Evolutionary conservation across 2,113 vertebrate genomes (phyloP).

Genomic region (Leuciscus idus): DNA sequence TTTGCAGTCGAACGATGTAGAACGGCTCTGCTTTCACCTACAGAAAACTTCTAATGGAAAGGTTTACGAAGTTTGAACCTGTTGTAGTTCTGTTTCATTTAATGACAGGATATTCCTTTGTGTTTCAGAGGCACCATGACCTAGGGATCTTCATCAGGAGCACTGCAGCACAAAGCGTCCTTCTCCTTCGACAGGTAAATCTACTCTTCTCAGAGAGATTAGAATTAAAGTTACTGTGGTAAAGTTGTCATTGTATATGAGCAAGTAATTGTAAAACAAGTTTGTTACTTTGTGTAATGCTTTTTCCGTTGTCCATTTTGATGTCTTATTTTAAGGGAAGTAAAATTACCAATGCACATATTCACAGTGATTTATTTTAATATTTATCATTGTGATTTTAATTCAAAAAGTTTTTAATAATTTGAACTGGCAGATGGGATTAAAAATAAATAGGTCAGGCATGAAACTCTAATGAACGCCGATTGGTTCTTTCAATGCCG

Average conservation of each 20-base stretch:
- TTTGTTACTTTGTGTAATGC: not conserved
- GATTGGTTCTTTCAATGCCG: no score
- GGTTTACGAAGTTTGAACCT: not conserved
- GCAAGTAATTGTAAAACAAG: no score
- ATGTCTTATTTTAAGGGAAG: not conserved
- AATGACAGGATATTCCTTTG: not conserved
- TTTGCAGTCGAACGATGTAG: not conserved
- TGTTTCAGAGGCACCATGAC: constrained; percentile 49
- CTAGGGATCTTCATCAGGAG: constrained; percentile 19
- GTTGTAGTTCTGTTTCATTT: not conserved
- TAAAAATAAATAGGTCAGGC: not conserved
- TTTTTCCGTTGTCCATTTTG: not conserved
- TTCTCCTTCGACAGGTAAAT: constrained; percentile 27
- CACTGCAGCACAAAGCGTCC: not conserved
- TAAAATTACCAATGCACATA: not conserved
- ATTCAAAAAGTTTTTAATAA: not conserved
- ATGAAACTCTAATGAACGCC: no score
- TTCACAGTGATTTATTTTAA: no score
- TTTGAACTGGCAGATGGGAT: not conserved
- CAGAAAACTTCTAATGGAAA: not conserved
- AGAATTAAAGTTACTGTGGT: not conserved
- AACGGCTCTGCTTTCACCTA: not conserved
- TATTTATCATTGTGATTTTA: not conserved
- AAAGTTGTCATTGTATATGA: not conserved
- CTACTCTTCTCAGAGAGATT: not conserved